phyloP scores from a whole-genome alignment of 2,888 invertebrate species.

The Anarsia innoxiella region DNA sequence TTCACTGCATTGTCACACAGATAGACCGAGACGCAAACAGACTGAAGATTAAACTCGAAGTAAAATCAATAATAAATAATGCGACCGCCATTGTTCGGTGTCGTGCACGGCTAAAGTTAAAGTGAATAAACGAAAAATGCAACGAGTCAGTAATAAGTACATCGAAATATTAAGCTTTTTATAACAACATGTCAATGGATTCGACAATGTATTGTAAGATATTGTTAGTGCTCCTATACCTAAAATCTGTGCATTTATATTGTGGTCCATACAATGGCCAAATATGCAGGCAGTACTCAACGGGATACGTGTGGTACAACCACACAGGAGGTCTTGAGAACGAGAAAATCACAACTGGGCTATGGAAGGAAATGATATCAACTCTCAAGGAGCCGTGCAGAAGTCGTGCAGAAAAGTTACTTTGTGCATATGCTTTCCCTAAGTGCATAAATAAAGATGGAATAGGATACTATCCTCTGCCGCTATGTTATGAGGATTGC shows the following conservation, averaged over 20 bases:
- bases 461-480: slow-evolving; percentile 79
- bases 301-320: slow-evolving; percentile 86
- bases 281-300: slow-evolving; percentile 82
- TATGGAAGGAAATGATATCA: slow-evolving; percentile 91
- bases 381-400: slow-evolving; percentile 88
- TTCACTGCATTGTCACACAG: no score
- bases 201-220: slow-evolving; percentile 50
- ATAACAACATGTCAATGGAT: slow-evolving; percentile 33
- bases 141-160: slow-evolving; percentile 39
- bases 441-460: slow-evolving; percentile 83
- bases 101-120: no score
- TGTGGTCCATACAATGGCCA: slow-evolving; percentile 93
- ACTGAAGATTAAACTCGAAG: slow-evolving; percentile 21
- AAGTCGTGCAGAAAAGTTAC: slow-evolving; percentile 90
- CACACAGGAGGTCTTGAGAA: slow-evolving; percentile 85
- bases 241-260: slow-evolving; percentile 78
- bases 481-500: slow-evolving; percentile 95
- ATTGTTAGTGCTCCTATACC: slow-evolving; percentile 51
- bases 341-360: slow-evolving; percentile 86
- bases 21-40: slow-evolving; percentile 3
- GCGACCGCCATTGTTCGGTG: slow-evolving; percentile 68
- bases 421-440: slow-evolving; percentile 95
- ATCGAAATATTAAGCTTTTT: slow-evolving; percentile 40
- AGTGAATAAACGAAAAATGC: no score
- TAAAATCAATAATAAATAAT: slow-evolving; percentile 66